A percentile compares a stretch with the other conserved stretches of the same genome.
These are phyloP conservation scores for Petaurus breviceps DNA, from an alignment of 2,113 vertebrate species.

Conservation along the genomic window DNA sequence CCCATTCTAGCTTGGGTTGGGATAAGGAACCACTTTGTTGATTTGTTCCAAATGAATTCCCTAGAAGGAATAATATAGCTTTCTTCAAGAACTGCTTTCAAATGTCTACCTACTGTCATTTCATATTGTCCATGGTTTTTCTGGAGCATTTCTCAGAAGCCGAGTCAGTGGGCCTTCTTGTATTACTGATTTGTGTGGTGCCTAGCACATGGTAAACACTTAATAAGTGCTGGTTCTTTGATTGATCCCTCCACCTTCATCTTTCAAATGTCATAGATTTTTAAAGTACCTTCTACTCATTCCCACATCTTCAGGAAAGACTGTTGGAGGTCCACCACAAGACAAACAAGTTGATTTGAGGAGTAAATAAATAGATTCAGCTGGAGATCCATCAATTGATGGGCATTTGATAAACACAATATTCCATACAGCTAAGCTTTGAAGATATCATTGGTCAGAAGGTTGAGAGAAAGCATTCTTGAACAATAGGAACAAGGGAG, in stretches of 20 bases:
- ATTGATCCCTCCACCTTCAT: background rate
- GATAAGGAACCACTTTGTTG: background rate
- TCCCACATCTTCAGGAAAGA: conserved; percentile 28
- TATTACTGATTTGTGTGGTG: background rate
- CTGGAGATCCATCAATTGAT: conserved; percentile 35
- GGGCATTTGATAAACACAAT: too few species aligned
- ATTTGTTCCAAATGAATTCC: background rate
- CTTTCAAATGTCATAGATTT: background rate
- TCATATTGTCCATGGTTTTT: background rate
- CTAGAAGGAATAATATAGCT: background rate
- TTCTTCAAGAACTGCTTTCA: background rate
- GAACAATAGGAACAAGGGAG: background rate
- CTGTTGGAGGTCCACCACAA: conserved; percentile 30
- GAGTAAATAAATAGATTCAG: conserved; percentile 47
- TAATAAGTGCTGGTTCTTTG: background rate
- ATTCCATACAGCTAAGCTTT: background rate
- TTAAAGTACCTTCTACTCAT: conserved; percentile 23
- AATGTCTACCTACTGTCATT: background rate
- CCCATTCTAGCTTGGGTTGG: background rate
- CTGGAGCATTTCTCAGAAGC: background rate
- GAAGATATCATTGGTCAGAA: background rate
- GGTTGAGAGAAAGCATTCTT: background rate
- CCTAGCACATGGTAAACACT: background rate
- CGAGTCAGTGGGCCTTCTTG: background rate
- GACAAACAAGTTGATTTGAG: conserved; percentile 6